These are phyloP conservation scores for Oscheius sp. DNA, from an alignment of 2,888 invertebrate genomes.

Conservation along the genomic window DNA sequence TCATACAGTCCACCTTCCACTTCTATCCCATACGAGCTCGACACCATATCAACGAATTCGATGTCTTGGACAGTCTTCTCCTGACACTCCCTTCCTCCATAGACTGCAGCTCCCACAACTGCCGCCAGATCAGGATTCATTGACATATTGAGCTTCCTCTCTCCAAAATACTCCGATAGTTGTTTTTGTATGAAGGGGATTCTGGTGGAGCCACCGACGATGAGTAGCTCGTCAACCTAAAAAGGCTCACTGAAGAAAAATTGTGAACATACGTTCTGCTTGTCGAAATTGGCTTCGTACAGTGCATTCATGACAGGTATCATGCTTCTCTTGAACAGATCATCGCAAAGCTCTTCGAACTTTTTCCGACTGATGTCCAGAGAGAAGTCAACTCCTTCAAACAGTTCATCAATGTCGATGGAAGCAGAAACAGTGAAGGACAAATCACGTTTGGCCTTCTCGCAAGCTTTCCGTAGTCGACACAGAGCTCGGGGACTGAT, in stretches of 20 bases:
- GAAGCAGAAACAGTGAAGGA: conserved; percentile 77
- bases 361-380: conserved; percentile 93
- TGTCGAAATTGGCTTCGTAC: conserved; percentile 85
- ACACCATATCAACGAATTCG: no score
- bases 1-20: no score
- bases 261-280: conserved; percentile 74
- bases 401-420: conserved; percentile 94
- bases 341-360: conserved; percentile 85
- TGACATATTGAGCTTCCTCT: no score
- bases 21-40: no score
- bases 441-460: conserved; percentile 80
- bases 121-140: no score
- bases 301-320: conserved; percentile 90
- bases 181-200: conserved; percentile 95
- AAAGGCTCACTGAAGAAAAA: neutral
- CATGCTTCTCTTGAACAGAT: conserved; percentile 94
- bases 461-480: conserved; percentile 90
- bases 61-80: no score
- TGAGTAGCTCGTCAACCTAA: conserved; percentile 81
- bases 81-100: no score
- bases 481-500: conserved; percentile 89
- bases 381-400: conserved; percentile 95
- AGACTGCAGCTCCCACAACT: no score
- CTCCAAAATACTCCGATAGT: no score
- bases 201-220: conserved; percentile 91